Evolutionary conservation across 2,113 vertebrate species (phyloP), one percentile per base, ranked within the genome.

Genomic region (Pseudorasbora parva): DNA sequence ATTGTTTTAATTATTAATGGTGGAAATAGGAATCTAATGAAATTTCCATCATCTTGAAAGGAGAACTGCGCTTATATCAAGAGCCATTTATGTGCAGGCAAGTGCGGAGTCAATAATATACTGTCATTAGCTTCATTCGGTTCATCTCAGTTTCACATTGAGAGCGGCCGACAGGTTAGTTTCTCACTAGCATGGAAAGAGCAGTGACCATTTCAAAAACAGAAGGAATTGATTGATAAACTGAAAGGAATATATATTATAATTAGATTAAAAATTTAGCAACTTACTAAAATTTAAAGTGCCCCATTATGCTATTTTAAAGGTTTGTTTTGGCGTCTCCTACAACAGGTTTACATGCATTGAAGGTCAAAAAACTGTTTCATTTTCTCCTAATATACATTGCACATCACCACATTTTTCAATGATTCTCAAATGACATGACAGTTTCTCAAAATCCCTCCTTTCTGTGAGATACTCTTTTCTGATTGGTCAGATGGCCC

Each of bases 21-120:
- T 95, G 95, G 95, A 97, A 98, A 96, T 95, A 92, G 89, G 79
- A 94, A 92, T 93, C 93, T 94, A 97, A 97, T 96, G 95, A 96
- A 96, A 96, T 98, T 96, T 97, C 95, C 95, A 95, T 94, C 89
- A 92, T 94, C 90, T 91, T 93, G 94, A 96, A 95, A 95, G 92
- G 92, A 91, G 90, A 95, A 93, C 92, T 92, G 86, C 81, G 86
- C 83, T 88, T 87, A 88, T 84, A 90, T 86, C 85, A 86, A n/a
- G 37, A 82, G 84, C 79, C 60, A 76, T 89, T 91, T 81, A 88
- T 90, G 87, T 73, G 64, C 62, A 68, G 66, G 62, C 60, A 51
- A 81, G 60, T 23, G 62, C 45, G 8, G 77, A 72, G 51, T 82
- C 56, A 27, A 15, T n/a, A 68, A 23, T 37, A 49, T 59, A 80